Evolutionary conservation across 2,113 vertebrate genomes (phyloP).

Genomic region (Pelecanus crispus): DNA sequence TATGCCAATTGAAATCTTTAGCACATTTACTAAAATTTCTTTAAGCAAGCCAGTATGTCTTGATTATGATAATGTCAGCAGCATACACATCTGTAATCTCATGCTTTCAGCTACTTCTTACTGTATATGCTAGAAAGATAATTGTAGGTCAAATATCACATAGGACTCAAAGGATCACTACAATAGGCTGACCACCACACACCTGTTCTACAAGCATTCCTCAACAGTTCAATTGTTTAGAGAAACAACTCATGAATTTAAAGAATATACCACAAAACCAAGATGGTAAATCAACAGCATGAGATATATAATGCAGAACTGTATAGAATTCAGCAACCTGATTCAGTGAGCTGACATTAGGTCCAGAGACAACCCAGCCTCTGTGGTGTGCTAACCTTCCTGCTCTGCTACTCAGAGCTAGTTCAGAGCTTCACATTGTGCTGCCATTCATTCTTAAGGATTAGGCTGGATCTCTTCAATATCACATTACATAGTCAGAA

Average conservation of each 20-base stretch:
- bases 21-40: background rate
- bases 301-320: background rate
- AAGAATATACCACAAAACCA: background rate
- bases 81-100: background rate
- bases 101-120: background rate
- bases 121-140: background rate
- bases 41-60: background rate
- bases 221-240: background rate
- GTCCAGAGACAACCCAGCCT: background rate
- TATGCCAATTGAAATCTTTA: background rate
- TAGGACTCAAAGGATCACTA: background rate
- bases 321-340: background rate
- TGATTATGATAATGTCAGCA: background rate
- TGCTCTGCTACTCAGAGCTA: background rate
- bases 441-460: background rate
- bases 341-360: background rate
- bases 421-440: background rate
- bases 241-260: background rate
- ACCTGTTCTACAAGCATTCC: background rate
- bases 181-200: background rate
- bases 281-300: background rate
- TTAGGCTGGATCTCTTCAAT: background rate
- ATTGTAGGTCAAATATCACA: background rate
- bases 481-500: background rate
- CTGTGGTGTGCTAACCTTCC: background rate